A percentile compares a stretch with the other conserved stretches of the same genome.
Evolutionary conservation across 2,888 invertebrate genomes (phyloP).

Genomic region (Odontothrips loti): DNA sequence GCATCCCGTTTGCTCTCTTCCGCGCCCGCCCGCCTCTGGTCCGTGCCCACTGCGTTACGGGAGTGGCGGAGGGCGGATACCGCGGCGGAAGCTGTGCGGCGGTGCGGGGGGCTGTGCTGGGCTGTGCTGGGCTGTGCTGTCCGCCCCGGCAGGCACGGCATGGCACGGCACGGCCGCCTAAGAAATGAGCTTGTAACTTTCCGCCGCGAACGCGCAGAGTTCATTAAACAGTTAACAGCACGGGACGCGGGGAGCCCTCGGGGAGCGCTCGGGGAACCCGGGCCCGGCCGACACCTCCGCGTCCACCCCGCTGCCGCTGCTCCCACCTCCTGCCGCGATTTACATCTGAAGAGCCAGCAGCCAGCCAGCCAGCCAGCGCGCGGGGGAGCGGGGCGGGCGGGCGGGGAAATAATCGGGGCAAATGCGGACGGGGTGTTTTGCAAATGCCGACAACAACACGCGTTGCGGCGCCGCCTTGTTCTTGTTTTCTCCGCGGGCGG

Average conservation of each 20-base stretch:
- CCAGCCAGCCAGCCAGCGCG: neutral
- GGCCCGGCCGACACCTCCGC: neutral
- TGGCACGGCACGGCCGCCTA: neutral
- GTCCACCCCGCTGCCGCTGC: neutral
- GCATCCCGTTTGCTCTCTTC: neutral
- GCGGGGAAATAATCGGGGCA: constrained; percentile 19
- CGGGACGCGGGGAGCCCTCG: neutral
- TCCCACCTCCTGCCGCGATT: neutral
- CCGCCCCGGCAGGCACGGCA: neutral
- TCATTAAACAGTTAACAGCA: constrained; percentile 23
- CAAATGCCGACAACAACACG: neutral
- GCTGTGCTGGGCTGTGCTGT: neutral
- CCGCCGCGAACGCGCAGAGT: constrained; percentile 20
- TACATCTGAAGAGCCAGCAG: constrained; percentile 7
- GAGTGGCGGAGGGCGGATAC: neutral
- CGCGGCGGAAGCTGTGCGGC: too few species aligned
- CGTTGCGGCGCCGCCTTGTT: neutral
- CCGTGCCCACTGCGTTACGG: neutral
- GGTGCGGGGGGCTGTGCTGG: neutral
- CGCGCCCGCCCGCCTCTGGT: too few species aligned
- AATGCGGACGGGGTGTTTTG: constrained; percentile 3
- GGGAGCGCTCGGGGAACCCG: neutral
- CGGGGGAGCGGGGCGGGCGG: neutral
- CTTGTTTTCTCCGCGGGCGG: neutral
- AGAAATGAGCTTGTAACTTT: constrained; percentile 26